Base-by-base conservation (phyloP, 1,140 invertebrate species). In the Orchesella cincta region DNA sequence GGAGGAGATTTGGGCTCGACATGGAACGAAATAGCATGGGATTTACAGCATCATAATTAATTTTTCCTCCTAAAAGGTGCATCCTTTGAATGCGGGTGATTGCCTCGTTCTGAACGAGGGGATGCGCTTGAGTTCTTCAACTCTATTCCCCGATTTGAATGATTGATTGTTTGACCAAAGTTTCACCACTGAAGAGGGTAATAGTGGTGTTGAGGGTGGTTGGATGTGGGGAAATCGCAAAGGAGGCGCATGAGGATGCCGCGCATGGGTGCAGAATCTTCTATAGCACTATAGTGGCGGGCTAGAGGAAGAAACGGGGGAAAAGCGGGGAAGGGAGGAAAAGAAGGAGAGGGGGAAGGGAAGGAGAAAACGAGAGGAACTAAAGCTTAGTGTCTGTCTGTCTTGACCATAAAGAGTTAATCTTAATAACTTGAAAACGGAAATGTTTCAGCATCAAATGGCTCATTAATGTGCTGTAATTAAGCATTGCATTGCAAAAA, bases 11-110 rank as follows among this genome's bases (percentile, higher is more conserved):
- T 78, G 93, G 92, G 83, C 93, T 96, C 0, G 91, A 91, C 76
- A 99, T 86, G 54, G 94, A 94, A 81, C 91, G 88, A 92, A 94
- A 98, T 77, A 99, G 88, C 74, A 93, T 93, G 36, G 96, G 95
- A 78, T 99, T 96, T 1, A 99, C 88, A 5, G 92, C 92, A 76
- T 94, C 93, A 76, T 98, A 87, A 86, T 98, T 97, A 64, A 99
- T 93, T 0, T 96, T 96, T 28, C 71, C 71, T 78, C 96, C 96
- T 88, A 99, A 99, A 85, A 99, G 89, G 88, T 99, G 98, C 73
- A 99, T 88, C 84, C 99, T 96, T 85, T 99, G 98, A 51, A 99
- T 89, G 85, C 97, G 98, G 33, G 93, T 92, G 16, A 96, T 94
- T 12, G 97, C 96, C 86, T 99, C 97, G 0, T 96, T 94, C 86